Conservation (phyloP, 2,113 vertebrate genomes). For the Zosterops hypoxanthus region DNA sequence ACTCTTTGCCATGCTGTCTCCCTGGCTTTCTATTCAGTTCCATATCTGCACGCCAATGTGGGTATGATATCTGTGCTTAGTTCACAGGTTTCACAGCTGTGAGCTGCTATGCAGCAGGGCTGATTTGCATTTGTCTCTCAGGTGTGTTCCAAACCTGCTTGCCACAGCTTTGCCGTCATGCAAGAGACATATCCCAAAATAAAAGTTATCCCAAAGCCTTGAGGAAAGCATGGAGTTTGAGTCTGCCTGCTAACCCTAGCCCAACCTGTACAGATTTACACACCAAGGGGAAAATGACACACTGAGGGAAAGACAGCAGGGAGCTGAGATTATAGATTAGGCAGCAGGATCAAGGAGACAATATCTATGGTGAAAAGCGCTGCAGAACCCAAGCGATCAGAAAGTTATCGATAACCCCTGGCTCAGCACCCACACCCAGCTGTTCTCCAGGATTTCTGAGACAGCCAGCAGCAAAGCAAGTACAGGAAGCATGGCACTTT, state of each 20-base stretch:
- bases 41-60: background rate
- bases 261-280: background rate
- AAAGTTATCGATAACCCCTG: background rate
- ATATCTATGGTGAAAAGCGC: background rate
- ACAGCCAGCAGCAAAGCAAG: background rate
- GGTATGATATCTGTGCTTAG: background rate
- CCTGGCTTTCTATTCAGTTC: background rate
- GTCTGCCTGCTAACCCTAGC: background rate
- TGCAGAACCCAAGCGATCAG: background rate
- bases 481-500: fast-evolving
- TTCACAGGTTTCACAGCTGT: constrained; percentile 22
- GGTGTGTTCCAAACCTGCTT: background rate
- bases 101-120: background rate
- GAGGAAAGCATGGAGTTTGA: background rate
- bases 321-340: background rate
- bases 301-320: background rate
- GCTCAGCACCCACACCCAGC: background rate
- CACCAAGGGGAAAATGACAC: fast-evolving
- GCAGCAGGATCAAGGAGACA: background rate
- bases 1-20: background rate
- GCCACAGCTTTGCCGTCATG: background rate
- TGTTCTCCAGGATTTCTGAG: fast-evolving
- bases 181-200: background rate
- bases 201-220: background rate
- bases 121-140: constrained; percentile 15